Base-by-base conservation (phyloP, 1,140 invertebrate genomes). In the Drosophila tropicalis region DNA sequence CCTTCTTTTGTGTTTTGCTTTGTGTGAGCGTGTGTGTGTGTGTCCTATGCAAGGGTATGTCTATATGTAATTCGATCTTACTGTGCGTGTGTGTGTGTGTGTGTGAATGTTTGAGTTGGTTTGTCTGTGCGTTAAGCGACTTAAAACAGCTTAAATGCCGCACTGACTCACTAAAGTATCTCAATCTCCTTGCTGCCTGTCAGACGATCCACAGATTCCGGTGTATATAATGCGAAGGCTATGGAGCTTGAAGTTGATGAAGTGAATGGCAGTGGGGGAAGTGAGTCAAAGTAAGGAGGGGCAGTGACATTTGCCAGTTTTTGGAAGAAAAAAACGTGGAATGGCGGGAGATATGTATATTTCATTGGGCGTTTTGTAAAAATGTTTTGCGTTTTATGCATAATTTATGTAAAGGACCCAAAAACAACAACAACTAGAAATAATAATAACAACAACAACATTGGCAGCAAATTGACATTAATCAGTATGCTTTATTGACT, bases 401-500 rank as follows among this genome's bases (percentile, higher is more conserved):
- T 85, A 86, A 85, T 86, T 85, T 82, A 85, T 79, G 82, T 65
- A 39, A 81, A 86, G 69, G 51, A 66, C 66, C 56, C 70, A 71
- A 74, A 3, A 36, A 36, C 9, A 51, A 51, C 17, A 22, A 51
- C 17, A 51, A 51, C 44, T 22, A 10, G 6, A 66, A 69, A 79
- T 66, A 86, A 82, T 12, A 36, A 36, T 12, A 71, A 74, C 17
- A 51, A 51, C 17, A 51, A 51, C 44, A 51, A 51, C 44, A 51
- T 51, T 51, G 68, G 68, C 70, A 71, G 82, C 71, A 86, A 86
- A 69, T 85, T 77, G 78, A 63, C 81, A 79, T 83, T 83, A 83
- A 83, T 83, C 76, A 76, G 79, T 79, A 76, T 66, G 66, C 75
- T 81, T 78, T 78, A 81, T 82, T 82, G 80, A 83, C 79, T 72